Base-by-base conservation (phyloP, 2,888 invertebrate genomes). In the Helicoverpa assulta region DNA sequence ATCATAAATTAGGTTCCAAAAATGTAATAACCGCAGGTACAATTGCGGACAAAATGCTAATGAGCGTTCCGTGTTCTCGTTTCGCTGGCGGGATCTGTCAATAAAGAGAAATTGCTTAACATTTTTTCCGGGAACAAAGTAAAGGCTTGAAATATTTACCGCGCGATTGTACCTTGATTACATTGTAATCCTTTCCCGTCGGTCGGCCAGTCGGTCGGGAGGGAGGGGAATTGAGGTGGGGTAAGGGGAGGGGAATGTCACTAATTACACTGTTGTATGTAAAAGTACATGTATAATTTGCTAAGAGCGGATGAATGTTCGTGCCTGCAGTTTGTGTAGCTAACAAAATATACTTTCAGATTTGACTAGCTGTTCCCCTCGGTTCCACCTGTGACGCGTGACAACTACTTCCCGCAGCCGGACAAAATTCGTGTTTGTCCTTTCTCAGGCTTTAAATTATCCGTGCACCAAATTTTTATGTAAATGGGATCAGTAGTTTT, bases 131-230 rank as follows among this genome's bases (percentile, higher is more conserved):
- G 40, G 40, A 59, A 53, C 29, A 10, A 54, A 63, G 4, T 40
- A 47, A 71, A 33, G 43, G 43, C 64, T 70, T 14, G 8, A 37
- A 37, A 14, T 66, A 52, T 56, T 72, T 53, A 47, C 37, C 29
- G 21, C 16, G 47, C 21, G 47, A 59, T 68, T 60, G 68, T 40
- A 26, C 63, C 21, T 56, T 75, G 47, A 59, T 75, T 75, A 57
- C 52, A 63, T 16, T 37, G 37, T 62, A 26, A 54, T 12, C 62
- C 47, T 55, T 19, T 14, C n/a, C 29, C 8, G 16, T 16, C 16
- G 10, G 43, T 2, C n/a, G 16, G 29, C 7, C 5, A 29, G 26
- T 14, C 47, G n/a, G 18, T 1, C 18, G 26, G 18, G 10, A 0
- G 3, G 3, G n/a, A 0, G 52, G 1, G 26, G n/a, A n/a, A n/a